phyloP scores from a whole-genome alignment of 2,113 vertebrate genomes.

The Mirza zaza region DNA sequence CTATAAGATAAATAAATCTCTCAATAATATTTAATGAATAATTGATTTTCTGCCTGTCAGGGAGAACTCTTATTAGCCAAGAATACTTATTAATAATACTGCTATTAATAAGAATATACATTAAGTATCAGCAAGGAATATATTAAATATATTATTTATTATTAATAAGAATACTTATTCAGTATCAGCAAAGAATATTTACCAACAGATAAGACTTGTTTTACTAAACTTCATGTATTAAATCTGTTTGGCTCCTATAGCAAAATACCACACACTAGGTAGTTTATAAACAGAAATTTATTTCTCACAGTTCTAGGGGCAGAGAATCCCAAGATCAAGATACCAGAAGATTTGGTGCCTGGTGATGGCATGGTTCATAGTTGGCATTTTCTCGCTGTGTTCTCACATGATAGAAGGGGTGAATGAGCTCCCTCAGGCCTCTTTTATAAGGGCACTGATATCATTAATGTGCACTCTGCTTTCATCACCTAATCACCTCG shows the following conservation, averaged over 20 bases:
- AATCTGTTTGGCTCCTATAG: background rate
- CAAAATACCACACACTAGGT: background rate
- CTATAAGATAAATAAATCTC: background rate
- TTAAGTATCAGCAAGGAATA: background rate
- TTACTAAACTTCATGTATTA: background rate
- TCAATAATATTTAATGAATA: slow-evolving; percentile 31
- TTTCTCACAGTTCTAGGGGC: background rate
- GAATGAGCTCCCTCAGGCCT: background rate
- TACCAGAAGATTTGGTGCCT: background rate
- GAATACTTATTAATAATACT: slow-evolving; percentile 11
- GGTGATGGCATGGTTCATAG: background rate
- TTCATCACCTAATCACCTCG: background rate
- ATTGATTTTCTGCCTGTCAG: background rate
- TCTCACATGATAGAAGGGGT: background rate
- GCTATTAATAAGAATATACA: background rate
- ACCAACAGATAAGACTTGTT: background rate
- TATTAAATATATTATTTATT: background rate
- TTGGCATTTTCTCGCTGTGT: background rate
- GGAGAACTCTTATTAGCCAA: background rate
- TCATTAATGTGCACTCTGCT: background rate
- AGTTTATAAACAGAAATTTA: background rate
- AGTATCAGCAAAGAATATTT: slow-evolving; percentile 25
- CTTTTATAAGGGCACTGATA: background rate
- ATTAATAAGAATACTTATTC: background rate
- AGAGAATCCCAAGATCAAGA: background rate